phyloP scores from a whole-genome alignment of 1,140 invertebrate genomes.

The Drepana arcuata region DNA sequence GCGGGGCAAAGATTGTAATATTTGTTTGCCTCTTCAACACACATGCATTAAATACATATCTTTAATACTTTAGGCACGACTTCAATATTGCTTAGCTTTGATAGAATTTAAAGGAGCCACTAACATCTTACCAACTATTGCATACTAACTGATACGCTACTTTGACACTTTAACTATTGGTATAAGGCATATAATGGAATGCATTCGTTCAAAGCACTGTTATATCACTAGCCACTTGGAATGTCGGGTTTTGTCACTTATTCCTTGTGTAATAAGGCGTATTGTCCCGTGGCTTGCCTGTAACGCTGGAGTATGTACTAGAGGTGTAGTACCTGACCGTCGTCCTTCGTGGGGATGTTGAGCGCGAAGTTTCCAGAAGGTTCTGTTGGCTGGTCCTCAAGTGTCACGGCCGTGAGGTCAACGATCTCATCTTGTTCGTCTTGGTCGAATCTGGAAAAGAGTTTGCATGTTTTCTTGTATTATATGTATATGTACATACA shows the following conservation, averaged over 20 bases:
- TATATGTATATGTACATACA: too few species aligned
- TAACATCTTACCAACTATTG: constrained; percentile 5
- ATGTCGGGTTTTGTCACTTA: too few species aligned
- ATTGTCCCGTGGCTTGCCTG: constrained; percentile 70
- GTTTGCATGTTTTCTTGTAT: too few species aligned
- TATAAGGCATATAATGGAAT: constrained; percentile 23
- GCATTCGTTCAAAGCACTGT: too few species aligned
- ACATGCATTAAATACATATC: too few species aligned
- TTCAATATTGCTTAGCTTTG: too few species aligned
- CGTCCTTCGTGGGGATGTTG: constrained; percentile 47
- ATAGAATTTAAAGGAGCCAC: too few species aligned
- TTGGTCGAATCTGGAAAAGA: constrained; percentile 51
- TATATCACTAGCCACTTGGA: too few species aligned
- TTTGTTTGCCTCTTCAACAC: too few species aligned
- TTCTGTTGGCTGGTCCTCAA: constrained; percentile 52
- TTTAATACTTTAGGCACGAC: too few species aligned
- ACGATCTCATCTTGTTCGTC: constrained; percentile 69
- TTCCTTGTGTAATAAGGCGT: too few species aligned
- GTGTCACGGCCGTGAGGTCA: constrained; percentile 61
- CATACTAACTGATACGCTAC: constrained; percentile 11
- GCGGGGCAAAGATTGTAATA: too few species aligned
- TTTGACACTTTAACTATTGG: constrained; percentile 18
- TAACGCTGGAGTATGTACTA: constrained; percentile 64
- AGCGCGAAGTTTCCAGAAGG: constrained; percentile 7
- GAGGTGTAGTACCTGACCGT: constrained; percentile 65